Percentiles rank a stretch among this genome's conserved stretches.
These are phyloP conservation scores for Petrocephalus sullivani DNA, from an alignment of 2,797 vertebrate species.

Conservation along the genomic window DNA sequence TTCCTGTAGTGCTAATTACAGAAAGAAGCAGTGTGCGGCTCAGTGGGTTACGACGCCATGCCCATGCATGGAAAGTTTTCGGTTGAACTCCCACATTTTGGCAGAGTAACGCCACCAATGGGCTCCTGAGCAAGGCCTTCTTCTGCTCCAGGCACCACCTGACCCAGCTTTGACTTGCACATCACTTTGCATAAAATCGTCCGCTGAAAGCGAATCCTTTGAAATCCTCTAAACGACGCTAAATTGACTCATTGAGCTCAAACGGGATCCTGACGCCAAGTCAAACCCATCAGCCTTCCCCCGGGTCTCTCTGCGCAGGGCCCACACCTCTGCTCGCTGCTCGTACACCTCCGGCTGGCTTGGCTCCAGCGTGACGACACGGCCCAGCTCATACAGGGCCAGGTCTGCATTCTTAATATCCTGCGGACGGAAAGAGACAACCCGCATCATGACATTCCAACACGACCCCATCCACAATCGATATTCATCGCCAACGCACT, in stretches of 20 bases:
- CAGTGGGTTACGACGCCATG: background rate
- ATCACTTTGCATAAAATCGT: background rate
- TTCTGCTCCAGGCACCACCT: background rate
- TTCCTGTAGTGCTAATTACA: background rate
- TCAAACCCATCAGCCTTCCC: background rate
- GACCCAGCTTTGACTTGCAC: background rate
- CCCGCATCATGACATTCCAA: background rate
- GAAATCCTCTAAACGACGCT: background rate
- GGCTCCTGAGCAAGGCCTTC: background rate
- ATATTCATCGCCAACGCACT: background rate
- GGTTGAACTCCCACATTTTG: background rate
- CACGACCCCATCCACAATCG: background rate
- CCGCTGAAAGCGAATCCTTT: background rate
- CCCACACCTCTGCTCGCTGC: conserved; percentile 87
- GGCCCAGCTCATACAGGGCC: conserved; percentile 86
- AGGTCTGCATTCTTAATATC: conserved; percentile 94
- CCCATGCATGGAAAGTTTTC: background rate
- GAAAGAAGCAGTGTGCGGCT: background rate
- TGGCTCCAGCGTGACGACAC: conserved; percentile 84
- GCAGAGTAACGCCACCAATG: background rate
- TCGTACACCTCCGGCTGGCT: conserved; percentile 89
- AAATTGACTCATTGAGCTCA: background rate
- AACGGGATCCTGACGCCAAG: background rate
- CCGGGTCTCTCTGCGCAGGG: background rate
- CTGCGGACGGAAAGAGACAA: conserved; percentile 50